Conservation (phyloP, 92 coral and sea anemone species). For the Epizoanthus stellaris region DNA sequence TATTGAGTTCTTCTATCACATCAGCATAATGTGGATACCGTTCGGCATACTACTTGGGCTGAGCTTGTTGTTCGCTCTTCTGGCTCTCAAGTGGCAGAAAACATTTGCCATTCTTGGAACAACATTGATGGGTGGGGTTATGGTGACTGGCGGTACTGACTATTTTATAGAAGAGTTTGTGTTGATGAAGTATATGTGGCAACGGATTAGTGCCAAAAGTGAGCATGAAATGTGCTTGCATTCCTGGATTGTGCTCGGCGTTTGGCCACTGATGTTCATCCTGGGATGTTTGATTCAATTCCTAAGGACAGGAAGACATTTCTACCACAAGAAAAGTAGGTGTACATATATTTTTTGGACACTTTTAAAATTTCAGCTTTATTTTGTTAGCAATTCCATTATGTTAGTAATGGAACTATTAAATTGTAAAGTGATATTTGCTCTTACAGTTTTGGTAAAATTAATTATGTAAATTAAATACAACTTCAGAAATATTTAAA, state of each 20-base stretch:
- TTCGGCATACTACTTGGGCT: conserved; percentile 88
- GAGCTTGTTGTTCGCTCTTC: conserved; percentile 72
- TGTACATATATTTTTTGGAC: neutral
- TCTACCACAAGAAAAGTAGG: conserved; percentile 77
- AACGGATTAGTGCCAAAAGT: conserved; percentile 76
- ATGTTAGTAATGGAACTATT: no score
- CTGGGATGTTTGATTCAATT: conserved; percentile 84
- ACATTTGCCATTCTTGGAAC: conserved; percentile 80
- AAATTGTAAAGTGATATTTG: no score
- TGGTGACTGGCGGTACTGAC: conserved; percentile 76
- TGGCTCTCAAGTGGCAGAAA: conserved; percentile 88
- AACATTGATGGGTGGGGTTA: conserved; percentile 85
- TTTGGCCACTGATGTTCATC: conserved; percentile 86
- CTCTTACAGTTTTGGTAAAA: no score
- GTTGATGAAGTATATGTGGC: conserved; percentile 81
- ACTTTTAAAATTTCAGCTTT: no score
- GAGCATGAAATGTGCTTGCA: conserved; percentile 73
- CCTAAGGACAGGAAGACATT: conserved; percentile 79
- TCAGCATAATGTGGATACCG: conserved; percentile 87
- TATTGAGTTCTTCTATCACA: conserved; percentile 68
- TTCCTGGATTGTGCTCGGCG: conserved; percentile 81
- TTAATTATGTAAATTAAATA: no score
- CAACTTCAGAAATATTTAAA: no score
- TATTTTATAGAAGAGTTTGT: conserved; percentile 87
- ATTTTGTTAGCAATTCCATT: no score